Percentiles rank a stretch among this genome's conserved stretches.
phyloP scores from a whole-genome alignment of 1,140 invertebrate genomes.

The Drosophila littoralis region DNA sequence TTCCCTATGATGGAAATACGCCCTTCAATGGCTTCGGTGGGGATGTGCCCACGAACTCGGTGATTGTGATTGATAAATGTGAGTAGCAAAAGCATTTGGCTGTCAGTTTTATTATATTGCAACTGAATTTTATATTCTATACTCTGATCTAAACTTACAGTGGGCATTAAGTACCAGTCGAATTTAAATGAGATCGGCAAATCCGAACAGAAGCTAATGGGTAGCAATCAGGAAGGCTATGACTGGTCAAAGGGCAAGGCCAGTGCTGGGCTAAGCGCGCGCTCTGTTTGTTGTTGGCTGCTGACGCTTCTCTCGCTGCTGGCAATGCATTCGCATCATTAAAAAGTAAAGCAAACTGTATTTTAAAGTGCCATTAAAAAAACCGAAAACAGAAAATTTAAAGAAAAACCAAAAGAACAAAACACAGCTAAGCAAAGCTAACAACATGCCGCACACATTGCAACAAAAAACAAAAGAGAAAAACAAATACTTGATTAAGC shows the following conservation, averaged over 20 bases:
- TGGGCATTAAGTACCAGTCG: constrained; percentile 88
- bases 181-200: constrained; percentile 90
- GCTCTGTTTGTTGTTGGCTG: constrained; percentile 36
- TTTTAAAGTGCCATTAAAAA: constrained; percentile 70
- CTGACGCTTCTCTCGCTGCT: constrained; percentile 26
- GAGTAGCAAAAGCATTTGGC: constrained; percentile 44
- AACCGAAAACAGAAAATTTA: constrained; percentile 6
- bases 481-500: constrained; percentile 42
- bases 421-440: constrained; percentile 4
- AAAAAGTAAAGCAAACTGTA: constrained; percentile 41
- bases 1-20: constrained; percentile 53
- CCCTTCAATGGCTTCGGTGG: constrained; percentile 53
- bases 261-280: constrained; percentile 8
- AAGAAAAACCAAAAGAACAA: constrained; percentile 12
- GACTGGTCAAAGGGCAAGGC: constrained; percentile 80
- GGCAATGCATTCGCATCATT: constrained; percentile 32
- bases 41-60: constrained; percentile 72
- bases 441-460: constrained; percentile 9
- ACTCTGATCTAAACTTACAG: constrained; percentile 42
- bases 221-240: constrained; percentile 73
- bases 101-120: not conserved
- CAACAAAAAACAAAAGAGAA: constrained; percentile 2
- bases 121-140: not conserved
- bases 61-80: constrained; percentile 81
- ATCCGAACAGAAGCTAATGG: constrained; percentile 88